Evolutionary conservation across 1,140 invertebrate genomes (phyloP), one percentile per base, ranked within the genome.

Genomic region (Anoplophora glabripennis): DNA sequence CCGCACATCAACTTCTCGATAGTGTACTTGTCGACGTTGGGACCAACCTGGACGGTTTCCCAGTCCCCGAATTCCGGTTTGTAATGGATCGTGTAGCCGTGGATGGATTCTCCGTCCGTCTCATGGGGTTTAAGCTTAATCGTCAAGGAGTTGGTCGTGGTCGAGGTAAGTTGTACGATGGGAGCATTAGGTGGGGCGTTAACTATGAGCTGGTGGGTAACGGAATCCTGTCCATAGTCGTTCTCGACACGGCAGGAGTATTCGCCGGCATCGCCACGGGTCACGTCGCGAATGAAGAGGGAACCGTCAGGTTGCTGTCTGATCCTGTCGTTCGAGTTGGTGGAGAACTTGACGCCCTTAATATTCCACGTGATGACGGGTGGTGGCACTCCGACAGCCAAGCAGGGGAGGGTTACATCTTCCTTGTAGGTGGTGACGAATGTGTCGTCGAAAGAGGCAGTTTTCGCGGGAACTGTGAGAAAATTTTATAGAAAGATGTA

Each of bases 191-290:
- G 74, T 11, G 74, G 74, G 8, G 74, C 68, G 48, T 74, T 74
- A 5, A 97, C 92, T 59, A 93, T 85, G 18, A 98, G 79, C 45
- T 88, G 87, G 73, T 96, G 93, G 4, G 92, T 95, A 38, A 95
- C 92, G 15, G 88, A 91, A 69, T 95, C 93, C 64, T 91, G 89
- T 35, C 94, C 94, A 75, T 93, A 94, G 10, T 89, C 87, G 77
- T 97, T 98, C 73, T 93, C 91, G 4, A 95, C 95, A 63, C 88
- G 87, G 76, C 95, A 98, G 0, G 89, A 86, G 69, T 94, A 94
- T 76, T 94, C 90, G 35, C 91, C 92, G 56, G 91, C 92, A 77
- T 96, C 93, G 59, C 90, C 87, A 46, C 92, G 83, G 45, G 90
- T 89, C 0, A 96, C 90, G 66, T 91, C 88, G 61, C 91, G 89